Conservation (phyloP, 2,113 vertebrate genomes). For the Xiphophorus maculatus region DNA sequence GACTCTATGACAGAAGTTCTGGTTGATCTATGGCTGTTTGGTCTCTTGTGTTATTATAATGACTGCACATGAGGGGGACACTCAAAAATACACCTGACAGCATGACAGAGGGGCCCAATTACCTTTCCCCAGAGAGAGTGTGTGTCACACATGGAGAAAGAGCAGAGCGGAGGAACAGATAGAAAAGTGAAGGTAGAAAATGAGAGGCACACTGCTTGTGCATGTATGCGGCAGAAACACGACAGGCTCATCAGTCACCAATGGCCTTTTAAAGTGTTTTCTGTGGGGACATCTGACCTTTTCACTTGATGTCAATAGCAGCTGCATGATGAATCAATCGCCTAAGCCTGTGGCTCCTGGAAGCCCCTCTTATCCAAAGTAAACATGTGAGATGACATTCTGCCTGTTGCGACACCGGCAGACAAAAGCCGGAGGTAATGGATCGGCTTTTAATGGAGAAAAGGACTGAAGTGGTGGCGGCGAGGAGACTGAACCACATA, state of each 20-base stretch:
- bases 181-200: constrained; percentile 25
- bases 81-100: constrained; percentile 65
- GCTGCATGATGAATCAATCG: constrained; percentile 76
- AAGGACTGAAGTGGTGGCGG: constrained; percentile 25
- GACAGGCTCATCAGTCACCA: constrained; percentile 77
- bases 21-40: constrained; percentile 53
- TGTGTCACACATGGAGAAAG: constrained; percentile 23
- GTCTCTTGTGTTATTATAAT: constrained; percentile 71
- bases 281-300: constrained; percentile 73
- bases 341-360: constrained; percentile 41
- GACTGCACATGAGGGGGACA: constrained; percentile 65
- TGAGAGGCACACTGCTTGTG: constrained; percentile 37
- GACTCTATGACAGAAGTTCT: constrained; percentile 51
- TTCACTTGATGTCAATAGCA: constrained; percentile 74
- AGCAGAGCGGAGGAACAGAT: constrained; percentile 8
- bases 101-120: constrained; percentile 73
- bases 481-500: constrained; percentile 23
- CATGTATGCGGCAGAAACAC: constrained; percentile 65
- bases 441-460: constrained; percentile 49
- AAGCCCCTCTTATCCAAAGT: constrained; percentile 57
- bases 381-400: constrained; percentile 65
- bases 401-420: constrained; percentile 45
- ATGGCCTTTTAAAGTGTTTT: constrained; percentile 75
- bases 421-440: constrained; percentile 52
- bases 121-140: constrained; percentile 48